Base-by-base conservation (phyloP, 1,140 invertebrate species). In the Oscheius sp. region DNA sequence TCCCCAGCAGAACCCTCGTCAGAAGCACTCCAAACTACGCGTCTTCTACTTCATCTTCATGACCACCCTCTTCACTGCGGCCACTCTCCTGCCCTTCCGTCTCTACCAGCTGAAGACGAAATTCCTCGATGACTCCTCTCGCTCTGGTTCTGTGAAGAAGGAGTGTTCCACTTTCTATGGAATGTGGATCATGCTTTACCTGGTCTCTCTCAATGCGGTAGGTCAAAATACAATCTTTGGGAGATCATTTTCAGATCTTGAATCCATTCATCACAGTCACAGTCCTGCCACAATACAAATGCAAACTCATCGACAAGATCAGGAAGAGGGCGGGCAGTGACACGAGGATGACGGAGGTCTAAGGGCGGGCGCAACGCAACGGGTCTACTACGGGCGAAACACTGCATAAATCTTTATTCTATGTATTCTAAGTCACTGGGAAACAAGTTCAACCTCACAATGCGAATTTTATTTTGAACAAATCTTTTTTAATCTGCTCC, bases 41-140 rank as follows among this genome's bases (percentile, higher is more conserved):
- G 66, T 64, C 36, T 74, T 74, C 36, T 74, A 74, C 42, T 74
- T 74, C 72, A 74, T 74, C 15, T 74, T 74, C 65, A 74, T 74
- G 72, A 74, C 72, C 34, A 74, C 72, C 0, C 49, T 74, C 65
- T 74, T 74, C 58, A 74, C 72, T n/a, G 72, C 64, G 4, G 52
- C 55, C 10, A 74, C 72, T 18, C 46, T 74, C 1, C 65, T 74
- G 0, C 72, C 72, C 7, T 74, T 68, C 31, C 38, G 72, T 28
- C 67, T 74, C n/a, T 67, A 68, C 38, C 64, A 67, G 35, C 28
- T 74, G 4, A 34, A 52, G 1, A 64, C 61, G 29, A 45, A 65
- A 29, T 45, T 74, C 58, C 34, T 32, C 31, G 3, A 1, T 31
- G 18, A 42, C n/a, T n/a, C n/a, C n/a, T n/a, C n/a, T n/a, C n/a